phyloP scores from a whole-genome alignment of 2,113 vertebrate genomes.

The Aythya baeri region DNA sequence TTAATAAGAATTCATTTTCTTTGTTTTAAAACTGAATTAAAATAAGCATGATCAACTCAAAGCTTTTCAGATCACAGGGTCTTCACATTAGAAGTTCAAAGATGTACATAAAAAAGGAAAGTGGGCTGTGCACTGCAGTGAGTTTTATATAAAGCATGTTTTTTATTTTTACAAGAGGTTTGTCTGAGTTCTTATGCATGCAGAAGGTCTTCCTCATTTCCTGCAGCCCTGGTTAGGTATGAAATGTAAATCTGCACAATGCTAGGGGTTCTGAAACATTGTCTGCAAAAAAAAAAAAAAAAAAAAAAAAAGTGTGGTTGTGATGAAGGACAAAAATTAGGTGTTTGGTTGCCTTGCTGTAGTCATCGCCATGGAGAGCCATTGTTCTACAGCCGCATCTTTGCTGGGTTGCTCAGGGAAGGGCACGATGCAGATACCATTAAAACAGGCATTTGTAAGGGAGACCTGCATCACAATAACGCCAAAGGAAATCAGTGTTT shows the following conservation, averaged over 20 bases:
- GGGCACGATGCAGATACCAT: background rate
- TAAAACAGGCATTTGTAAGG: background rate
- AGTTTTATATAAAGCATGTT: background rate
- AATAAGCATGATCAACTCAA: background rate
- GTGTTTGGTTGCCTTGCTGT: background rate
- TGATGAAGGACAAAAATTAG: background rate
- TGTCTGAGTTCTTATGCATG: background rate
- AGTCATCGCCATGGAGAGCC: background rate
- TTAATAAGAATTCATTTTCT: background rate
- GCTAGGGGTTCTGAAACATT: background rate
- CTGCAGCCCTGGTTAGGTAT: background rate
- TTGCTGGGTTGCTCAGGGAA: background rate
- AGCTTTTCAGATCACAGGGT: background rate
- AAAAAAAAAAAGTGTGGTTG: background rate
- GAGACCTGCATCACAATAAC: rapidly evolving
- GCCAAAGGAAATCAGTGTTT: background rate
- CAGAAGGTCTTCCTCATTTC: background rate
- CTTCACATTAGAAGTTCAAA: background rate
- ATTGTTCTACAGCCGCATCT: background rate
- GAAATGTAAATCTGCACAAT: background rate
- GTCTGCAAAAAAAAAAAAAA: background rate
- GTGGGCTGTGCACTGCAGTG: background rate
- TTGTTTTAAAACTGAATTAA: background rate
- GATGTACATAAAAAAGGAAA: background rate
- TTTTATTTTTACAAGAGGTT: background rate